Conservation (phyloP, 92 coral and sea anemone species). For the Pocillopora meandrina region DNA sequence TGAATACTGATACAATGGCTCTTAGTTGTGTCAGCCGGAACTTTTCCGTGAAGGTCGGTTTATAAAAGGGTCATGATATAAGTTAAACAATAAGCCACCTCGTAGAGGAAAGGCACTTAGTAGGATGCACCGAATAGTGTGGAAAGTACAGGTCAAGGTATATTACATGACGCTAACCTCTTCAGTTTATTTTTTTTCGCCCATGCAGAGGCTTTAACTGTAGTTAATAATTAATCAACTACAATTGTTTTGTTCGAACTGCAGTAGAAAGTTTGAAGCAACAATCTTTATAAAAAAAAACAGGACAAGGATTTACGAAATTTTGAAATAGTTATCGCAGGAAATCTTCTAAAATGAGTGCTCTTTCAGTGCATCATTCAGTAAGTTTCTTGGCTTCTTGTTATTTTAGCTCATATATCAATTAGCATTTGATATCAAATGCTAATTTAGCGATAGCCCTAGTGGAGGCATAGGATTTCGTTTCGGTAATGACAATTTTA, state of each 20-base stretch:
- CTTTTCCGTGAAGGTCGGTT: background rate
- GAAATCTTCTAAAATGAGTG: background rate
- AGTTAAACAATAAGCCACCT: too few species aligned
- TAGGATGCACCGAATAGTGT: too few species aligned
- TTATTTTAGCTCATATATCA: background rate
- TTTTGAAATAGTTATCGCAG: background rate
- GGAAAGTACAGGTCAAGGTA: too few species aligned
- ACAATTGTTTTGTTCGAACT: too few species aligned
- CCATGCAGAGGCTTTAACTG: too few species aligned
- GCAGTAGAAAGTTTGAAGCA: too few species aligned
- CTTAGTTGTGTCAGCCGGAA: conserved; percentile 4
- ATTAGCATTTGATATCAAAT: background rate
- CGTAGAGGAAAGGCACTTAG: too few species aligned
- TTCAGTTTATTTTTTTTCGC: too few species aligned
- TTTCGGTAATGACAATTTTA: background rate
- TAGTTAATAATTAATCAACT: too few species aligned
- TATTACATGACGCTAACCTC: too few species aligned
- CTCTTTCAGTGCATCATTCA: background rate
- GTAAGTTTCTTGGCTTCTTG: background rate
- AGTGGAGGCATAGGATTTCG: background rate
- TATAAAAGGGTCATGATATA: background rate
- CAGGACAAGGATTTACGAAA: too few species aligned
- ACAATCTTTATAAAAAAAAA: too few species aligned
- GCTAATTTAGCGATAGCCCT: background rate
- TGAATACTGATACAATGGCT: background rate